A percentile compares a stretch with the other conserved stretches of the same genome.
These are phyloP conservation scores for Cheilosia urbana DNA, from an alignment of 2,888 invertebrate genomes.

Conservation along the genomic window DNA sequence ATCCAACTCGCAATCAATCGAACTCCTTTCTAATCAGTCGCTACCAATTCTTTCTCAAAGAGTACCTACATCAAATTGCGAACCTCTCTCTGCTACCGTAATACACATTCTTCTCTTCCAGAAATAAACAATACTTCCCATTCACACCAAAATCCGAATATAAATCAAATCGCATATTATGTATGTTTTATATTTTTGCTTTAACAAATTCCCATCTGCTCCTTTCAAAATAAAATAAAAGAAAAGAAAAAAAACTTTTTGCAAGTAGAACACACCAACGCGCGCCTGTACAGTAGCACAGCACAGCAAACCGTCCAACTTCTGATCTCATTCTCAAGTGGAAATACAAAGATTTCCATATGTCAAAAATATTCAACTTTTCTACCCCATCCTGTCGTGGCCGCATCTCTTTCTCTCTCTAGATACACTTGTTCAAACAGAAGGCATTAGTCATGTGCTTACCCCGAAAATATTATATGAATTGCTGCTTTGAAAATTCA, in stretches of 20 bases:
- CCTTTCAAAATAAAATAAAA: not conserved
- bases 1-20: too few relatives aligned
- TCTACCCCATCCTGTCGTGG: conserved; percentile 4
- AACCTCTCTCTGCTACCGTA: too few relatives aligned
- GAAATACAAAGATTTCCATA: conserved; percentile 70
- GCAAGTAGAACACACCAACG: conserved; percentile 12
- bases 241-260: conserved; percentile 31
- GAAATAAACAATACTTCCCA: not conserved
- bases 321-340: conserved; percentile 73
- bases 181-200: not conserved
- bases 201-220: conserved; percentile 5
- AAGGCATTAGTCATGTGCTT: conserved; percentile 73
- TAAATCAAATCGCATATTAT: conserved; percentile 43
- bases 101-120: too few relatives aligned
- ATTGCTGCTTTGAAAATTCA: conserved; percentile 69
- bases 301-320: conserved; percentile 45
- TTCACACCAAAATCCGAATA: conserved; percentile 5
- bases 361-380: conserved; percentile 67
- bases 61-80: too few relatives aligned
- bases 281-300: not conserved
- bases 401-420: conserved; percentile 9
- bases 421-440: conserved; percentile 74
- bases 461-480: conserved; percentile 69
- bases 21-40: too few relatives aligned
- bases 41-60: too few relatives aligned